Conservation (phyloP, 2,888 invertebrate genomes). For the Epinotia brunnichana region DNA sequence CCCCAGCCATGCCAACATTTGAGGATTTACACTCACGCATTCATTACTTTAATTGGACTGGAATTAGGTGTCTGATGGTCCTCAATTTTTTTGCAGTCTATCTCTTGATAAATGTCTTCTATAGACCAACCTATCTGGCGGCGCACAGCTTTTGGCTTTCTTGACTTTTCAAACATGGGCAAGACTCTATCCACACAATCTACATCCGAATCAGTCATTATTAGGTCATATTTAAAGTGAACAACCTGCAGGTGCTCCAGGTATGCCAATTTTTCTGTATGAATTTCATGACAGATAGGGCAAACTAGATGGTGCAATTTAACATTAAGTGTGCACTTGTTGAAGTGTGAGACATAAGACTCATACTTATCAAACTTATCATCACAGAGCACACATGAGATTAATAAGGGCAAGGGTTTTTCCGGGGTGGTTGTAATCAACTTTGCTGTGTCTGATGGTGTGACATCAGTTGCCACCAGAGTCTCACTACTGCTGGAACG, state of each 20-base stretch:
- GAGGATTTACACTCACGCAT: constrained; percentile 75
- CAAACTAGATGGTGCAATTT: constrained; percentile 78
- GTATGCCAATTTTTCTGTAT: constrained; percentile 68
- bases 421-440: constrained; percentile 42
- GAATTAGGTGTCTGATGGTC: constrained; percentile 70
- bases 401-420: constrained; percentile 53
- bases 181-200: constrained; percentile 73
- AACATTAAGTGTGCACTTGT: constrained; percentile 77
- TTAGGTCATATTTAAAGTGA: constrained; percentile 60
- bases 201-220: constrained; percentile 58
- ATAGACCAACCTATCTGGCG: constrained; percentile 81
- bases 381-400: constrained; percentile 78
- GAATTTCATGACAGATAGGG: constrained; percentile 77
- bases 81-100: constrained; percentile 75
- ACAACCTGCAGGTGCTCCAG: constrained; percentile 71
- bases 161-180: constrained; percentile 71
- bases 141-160: constrained; percentile 71
- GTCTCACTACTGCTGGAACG: constrained; percentile 76
- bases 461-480: constrained; percentile 70
- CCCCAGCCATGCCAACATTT: constrained; percentile 73
- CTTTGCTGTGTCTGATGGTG: constrained; percentile 50
- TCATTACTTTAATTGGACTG: constrained; percentile 78
- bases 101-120: constrained; percentile 81
- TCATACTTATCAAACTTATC: constrained; percentile 72
- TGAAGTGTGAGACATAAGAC: constrained; percentile 72